Conservation (phyloP, 2,113 vertebrate genomes). For the Haplochromis vanheusdeni region DNA sequence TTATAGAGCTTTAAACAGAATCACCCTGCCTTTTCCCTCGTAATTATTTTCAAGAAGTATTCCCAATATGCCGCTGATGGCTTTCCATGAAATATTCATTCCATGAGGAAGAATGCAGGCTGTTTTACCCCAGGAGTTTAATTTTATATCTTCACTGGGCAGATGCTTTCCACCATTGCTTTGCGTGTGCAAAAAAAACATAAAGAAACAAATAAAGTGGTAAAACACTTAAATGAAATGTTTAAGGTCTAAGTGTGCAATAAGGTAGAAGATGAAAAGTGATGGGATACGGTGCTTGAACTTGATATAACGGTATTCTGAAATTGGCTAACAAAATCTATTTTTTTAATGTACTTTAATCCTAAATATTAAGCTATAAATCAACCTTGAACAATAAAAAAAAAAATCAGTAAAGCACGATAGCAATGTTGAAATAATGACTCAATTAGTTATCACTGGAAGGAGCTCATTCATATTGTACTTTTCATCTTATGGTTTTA, state of each 20-base stretch:
- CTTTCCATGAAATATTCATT: conserved; percentile 62
- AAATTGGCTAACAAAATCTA: neutral
- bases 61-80: conserved; percentile 49
- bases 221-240: neutral
- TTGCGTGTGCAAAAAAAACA: neutral
- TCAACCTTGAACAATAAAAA: neutral
- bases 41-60: conserved; percentile 57
- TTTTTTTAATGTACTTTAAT: neutral
- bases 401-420: neutral
- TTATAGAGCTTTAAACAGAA: conserved; percentile 62
- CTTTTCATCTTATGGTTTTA: neutral
- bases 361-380: neutral
- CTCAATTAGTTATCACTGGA: neutral
- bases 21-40: conserved; percentile 20
- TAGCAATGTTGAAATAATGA: neutral
- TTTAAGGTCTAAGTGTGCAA: neutral
- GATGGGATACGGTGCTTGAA: neutral
- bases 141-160: conserved; percentile 33
- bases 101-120: conserved; percentile 34
- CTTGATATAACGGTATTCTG: neutral
- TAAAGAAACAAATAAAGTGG: neutral
- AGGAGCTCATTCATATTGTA: neutral
- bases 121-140: conserved; percentile 36
- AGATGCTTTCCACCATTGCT: conserved; percentile 8
- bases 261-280: neutral